Percentiles rank a stretch among this genome's conserved stretches.
Evolutionary conservation across 2,113 vertebrate species (phyloP).

Genomic region (chimpanzee (Pan troglodytes)): NHGRI_mPanTro3-v2.1_pri NC_086015.1:37835001-37835500

Average conservation of each 20-base stretch:
- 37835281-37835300: constrained; percentile 5
- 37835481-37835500: neutral
- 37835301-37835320: constrained; percentile 47
- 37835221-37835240: neutral
- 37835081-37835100: neutral
- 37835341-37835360: constrained; percentile 41
- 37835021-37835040: neutral
- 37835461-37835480: neutral
- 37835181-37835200: neutral
- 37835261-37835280: neutral
- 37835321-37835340: neutral
- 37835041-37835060: neutral
- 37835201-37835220: neutral
- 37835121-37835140: constrained; percentile 23
- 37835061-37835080: neutral
- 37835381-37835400: neutral
- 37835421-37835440: constrained; percentile 15
- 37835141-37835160: neutral
- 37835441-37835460: constrained; percentile 7
- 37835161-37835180: neutral
- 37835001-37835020: neutral
- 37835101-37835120: neutral
- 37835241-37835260: neutral
- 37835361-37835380: neutral
- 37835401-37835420: neutral